A percentile compares a stretch with the other conserved stretches of the same genome.
Evolutionary conservation across 64 coral and sea anemone species (phyloP).

Genomic region (Actinia tenebrosa): DNA sequence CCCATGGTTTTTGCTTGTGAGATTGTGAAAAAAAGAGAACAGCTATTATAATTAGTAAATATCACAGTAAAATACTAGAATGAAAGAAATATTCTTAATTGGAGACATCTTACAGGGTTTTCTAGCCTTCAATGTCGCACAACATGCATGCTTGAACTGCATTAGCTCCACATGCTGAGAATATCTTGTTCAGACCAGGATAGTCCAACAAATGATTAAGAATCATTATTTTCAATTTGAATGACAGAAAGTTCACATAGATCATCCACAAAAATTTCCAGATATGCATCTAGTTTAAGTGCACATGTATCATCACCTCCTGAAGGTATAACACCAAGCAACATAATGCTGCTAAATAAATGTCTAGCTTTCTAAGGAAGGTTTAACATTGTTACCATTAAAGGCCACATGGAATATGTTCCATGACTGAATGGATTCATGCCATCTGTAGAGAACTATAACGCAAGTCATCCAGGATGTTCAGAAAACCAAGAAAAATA

Average conservation of each 20-base stretch:
- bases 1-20: background rate
- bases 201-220: constrained; percentile 33
- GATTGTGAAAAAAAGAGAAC: constrained; percentile 16
- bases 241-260: constrained; percentile 8
- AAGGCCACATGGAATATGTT: constrained; percentile 47
- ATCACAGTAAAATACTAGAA: constrained; percentile 13
- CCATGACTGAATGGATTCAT: constrained; percentile 42
- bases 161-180: constrained; percentile 28
- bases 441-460: constrained; percentile 39
- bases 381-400: constrained; percentile 26
- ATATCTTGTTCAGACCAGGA: constrained; percentile 35
- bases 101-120: no score
- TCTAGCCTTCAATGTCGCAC: constrained; percentile 48
- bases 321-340: constrained; percentile 37
- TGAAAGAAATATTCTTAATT: no score
- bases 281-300: constrained; percentile 27
- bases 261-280: constrained; percentile 45
- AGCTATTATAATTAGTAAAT: constrained; percentile 22
- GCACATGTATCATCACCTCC: background rate
- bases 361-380: constrained; percentile 20
- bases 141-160: constrained; percentile 50
- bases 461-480: constrained; percentile 26
- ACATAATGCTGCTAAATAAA: constrained; percentile 25
- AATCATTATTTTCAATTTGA: constrained; percentile 8
- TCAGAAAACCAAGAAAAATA: constrained; percentile 39